Percentiles rank a stretch among this genome's conserved stretches.
Conservation (phyloP, 2,113 vertebrate species). For the Microcebus jonahi region DNA sequence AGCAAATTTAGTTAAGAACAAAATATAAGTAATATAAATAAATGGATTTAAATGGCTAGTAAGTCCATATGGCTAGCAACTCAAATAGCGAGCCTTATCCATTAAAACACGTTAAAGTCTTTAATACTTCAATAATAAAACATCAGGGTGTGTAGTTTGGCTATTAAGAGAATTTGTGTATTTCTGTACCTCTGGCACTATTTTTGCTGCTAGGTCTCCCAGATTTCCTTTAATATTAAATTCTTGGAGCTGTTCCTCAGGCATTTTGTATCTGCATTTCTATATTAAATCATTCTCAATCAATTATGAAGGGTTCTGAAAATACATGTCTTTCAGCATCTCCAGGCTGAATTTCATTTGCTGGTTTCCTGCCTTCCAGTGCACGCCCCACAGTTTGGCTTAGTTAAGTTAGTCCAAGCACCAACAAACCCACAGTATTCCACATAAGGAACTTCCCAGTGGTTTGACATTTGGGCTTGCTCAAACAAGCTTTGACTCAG, state of each 20-base stretch:
- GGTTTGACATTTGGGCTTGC: not conserved
- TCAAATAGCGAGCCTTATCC: not conserved
- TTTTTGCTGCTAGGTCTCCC: not conserved
- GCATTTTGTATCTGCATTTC: constrained; percentile 37
- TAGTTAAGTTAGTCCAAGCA: not conserved
- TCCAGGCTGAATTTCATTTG: not conserved
- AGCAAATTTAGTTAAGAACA: constrained; percentile 19
- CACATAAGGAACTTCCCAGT: not conserved
- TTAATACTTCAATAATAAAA: not conserved
- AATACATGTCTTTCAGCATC: not conserved
- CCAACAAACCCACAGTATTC: not conserved
- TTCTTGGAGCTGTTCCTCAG: not conserved
- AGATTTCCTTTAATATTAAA: constrained; percentile 32
- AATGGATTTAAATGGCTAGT: not conserved
- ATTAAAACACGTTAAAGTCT: constrained; percentile 9
- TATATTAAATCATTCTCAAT: constrained; percentile 24
- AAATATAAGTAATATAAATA: constrained; percentile 37
- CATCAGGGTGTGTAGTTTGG: not conserved
- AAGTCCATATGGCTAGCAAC: not conserved
- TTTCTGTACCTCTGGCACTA: not conserved
- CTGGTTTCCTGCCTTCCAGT: not conserved
- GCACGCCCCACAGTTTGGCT: not conserved
- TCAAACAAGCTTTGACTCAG: not conserved
- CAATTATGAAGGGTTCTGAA: not conserved
- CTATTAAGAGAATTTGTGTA: not conserved